Percentiles rank a stretch among this genome's conserved stretches.
phyloP scores from a whole-genome alignment of 2,797 vertebrate genomes.

The Enteromius mattozi region DNA sequence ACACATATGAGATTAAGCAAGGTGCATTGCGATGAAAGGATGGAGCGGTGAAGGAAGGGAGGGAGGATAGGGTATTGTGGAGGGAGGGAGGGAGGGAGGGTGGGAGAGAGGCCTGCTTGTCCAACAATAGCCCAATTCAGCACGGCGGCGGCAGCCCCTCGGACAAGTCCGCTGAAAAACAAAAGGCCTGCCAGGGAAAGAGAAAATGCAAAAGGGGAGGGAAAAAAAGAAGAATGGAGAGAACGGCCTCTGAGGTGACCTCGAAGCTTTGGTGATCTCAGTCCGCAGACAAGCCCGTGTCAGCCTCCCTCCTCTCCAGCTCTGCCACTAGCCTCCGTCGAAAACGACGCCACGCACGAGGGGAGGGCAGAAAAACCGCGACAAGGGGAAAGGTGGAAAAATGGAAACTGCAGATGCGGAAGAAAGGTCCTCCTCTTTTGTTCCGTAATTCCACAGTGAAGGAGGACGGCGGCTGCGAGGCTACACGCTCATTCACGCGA shows the following conservation, averaged over 20 bases:
- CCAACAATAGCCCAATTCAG: conserved; percentile 93
- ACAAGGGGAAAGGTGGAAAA: conserved; percentile 75
- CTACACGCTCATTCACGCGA: conserved; percentile 80
- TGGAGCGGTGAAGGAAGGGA: conserved; percentile 52
- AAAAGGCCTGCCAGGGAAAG: conserved; percentile 81
- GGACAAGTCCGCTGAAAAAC: conserved; percentile 81
- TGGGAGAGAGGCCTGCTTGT: conserved; percentile 68
- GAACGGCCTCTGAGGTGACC: conserved; percentile 79
- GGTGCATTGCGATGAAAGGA: conserved; percentile 42
- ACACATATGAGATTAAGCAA: conserved; percentile 45
- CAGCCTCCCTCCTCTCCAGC: conserved; percentile 58
- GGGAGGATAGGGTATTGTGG: conserved; percentile 60
- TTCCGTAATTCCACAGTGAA: conserved; percentile 76
- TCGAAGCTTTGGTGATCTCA: conserved; percentile 72
- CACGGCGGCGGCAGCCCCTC: conserved; percentile 58
- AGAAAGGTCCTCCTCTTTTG: conserved; percentile 77
- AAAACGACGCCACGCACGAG: conserved; percentile 49
- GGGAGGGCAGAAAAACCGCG: conserved; percentile 65
- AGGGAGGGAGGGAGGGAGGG: conserved; percentile 56
- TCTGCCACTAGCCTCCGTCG: conserved; percentile 78
- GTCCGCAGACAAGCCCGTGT: conserved; percentile 69
- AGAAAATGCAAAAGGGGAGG: conserved; percentile 74
- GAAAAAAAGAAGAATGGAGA: conserved; percentile 62
- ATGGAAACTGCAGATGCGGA: conserved; percentile 60
- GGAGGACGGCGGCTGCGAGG: conserved; percentile 76